Base-by-base conservation (phyloP, 1,140 invertebrate species). In the Hydropsyche tenuis region DNA sequence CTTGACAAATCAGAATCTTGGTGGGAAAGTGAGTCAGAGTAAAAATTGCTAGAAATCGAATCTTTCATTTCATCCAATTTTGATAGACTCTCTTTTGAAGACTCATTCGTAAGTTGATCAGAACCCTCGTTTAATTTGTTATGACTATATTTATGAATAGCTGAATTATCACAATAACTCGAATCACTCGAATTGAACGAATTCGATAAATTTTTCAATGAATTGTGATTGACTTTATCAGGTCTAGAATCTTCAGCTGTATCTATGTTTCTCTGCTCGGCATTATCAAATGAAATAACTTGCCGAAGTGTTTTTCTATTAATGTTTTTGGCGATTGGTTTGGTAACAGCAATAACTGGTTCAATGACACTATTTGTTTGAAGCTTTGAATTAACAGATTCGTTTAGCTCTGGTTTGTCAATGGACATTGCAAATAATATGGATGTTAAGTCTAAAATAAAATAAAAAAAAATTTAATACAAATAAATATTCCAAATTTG, bases 351-450 rank as follows among this genome's bases (percentile, higher is more conserved):
- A 79, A 89, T 89, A 30, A 89, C 84, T 76, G 85, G 86, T 75
- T 89, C 88, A 12, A 83, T 81, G 16, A 79, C 81, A 64, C 78
- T 74, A 62, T 78, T 80, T 25, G 74, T 80, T 46, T 79, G 51
- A 76, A 78, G 81, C 73, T 79, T 77, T 73, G 82, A 83, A 75
- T 78, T 82, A 79, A 78, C 76, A 77, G 27, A 81, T 73, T 88
- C 85, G 85, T 96, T 94, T 46, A 96, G 85, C 81, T 93, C 92
- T 69, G 89, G 83, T 84, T 93, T 94, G 82, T 97, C 94, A 77
- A 96, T 93, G 79, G 89, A 93, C 79, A 97, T 91, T 23, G 95
- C 95, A 86, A 97, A 97, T 76, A 96, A 86, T 80, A 97, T 92
- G 45, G 93, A 91, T 74, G 89, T 90, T 79, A 96, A 85, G 73